These are phyloP conservation scores for Sander lucioperca DNA, from an alignment of 2,113 vertebrate species.

Conservation along the genomic window DNA sequence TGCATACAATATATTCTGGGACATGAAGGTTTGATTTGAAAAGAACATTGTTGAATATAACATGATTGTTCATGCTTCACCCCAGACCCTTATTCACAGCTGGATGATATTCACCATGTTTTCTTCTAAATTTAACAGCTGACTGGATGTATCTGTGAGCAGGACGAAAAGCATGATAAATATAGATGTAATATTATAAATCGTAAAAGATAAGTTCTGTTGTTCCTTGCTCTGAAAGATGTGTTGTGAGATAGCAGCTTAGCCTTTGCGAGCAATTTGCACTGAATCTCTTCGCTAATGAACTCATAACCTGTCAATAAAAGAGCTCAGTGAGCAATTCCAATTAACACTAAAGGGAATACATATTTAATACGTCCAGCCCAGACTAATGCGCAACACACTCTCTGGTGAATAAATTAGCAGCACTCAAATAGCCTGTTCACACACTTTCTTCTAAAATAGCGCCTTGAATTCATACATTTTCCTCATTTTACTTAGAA, in stretches of 20 bases:
- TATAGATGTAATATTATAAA: constrained; percentile 19
- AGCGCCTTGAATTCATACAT: constrained; percentile 48
- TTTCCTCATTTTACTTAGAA: constrained; percentile 52
- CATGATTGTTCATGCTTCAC: constrained; percentile 15
- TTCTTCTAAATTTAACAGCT: constrained; percentile 4
- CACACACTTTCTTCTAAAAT: constrained; percentile 38
- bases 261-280: constrained; percentile 15
- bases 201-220: neutral
- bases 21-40: constrained; percentile 29
- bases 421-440: constrained; percentile 55
- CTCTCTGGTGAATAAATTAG: constrained; percentile 81
- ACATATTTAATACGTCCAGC: constrained; percentile 50
- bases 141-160: neutral
- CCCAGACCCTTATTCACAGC: constrained; percentile 9
- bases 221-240: constrained; percentile 32
- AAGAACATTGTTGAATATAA: constrained; percentile 25
- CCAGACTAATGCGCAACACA: constrained; percentile 51
- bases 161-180: neutral
- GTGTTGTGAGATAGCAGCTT: constrained; percentile 10
- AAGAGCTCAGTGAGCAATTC: constrained; percentile 46
- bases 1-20: constrained; percentile 14
- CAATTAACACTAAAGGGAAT: constrained; percentile 69
- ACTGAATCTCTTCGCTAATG: constrained; percentile 51
- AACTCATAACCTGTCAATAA: constrained; percentile 70
- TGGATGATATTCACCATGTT: neutral